Percentiles rank a stretch among this genome's conserved stretches.
Conservation (phyloP, 2,113 vertebrate genomes). For the Puffinus mauretanicus region DNA sequence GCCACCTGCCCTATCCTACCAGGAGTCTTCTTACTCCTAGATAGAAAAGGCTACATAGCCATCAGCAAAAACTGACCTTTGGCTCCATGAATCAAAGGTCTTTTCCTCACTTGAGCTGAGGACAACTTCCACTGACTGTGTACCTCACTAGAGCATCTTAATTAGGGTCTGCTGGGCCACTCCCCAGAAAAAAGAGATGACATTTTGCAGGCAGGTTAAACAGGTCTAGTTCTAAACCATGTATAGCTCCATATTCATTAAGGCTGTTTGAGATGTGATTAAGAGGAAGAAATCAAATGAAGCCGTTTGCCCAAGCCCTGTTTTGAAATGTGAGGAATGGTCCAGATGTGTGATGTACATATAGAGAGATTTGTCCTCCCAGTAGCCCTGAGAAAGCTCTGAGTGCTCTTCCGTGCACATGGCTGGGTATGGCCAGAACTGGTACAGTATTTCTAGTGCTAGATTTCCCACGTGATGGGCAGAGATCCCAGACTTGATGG, state of each 20-base stretch:
- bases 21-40: background rate
- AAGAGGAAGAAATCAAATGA: background rate
- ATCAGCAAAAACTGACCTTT: background rate
- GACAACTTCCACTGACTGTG: background rate
- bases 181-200: background rate
- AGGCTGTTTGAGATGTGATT: background rate
- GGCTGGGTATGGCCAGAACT: background rate
- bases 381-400: background rate
- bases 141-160: background rate
- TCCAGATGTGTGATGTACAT: no score
- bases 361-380: background rate
- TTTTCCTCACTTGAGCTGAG: background rate
- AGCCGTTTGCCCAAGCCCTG: background rate
- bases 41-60: background rate
- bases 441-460: background rate
- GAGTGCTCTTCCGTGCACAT: background rate
- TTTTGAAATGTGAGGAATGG: background rate
- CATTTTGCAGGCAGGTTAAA: background rate
- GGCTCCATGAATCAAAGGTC: background rate
- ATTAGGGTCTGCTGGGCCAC: background rate
- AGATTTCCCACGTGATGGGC: background rate
- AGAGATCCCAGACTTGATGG: background rate
- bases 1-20: background rate
- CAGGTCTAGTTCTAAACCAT: background rate
- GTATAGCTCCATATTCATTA: background rate